A percentile compares a stretch with the other conserved stretches of the same genome.
Evolutionary conservation across 2,113 vertebrate species (phyloP).

Genomic region (Trogon melanurus): DNA sequence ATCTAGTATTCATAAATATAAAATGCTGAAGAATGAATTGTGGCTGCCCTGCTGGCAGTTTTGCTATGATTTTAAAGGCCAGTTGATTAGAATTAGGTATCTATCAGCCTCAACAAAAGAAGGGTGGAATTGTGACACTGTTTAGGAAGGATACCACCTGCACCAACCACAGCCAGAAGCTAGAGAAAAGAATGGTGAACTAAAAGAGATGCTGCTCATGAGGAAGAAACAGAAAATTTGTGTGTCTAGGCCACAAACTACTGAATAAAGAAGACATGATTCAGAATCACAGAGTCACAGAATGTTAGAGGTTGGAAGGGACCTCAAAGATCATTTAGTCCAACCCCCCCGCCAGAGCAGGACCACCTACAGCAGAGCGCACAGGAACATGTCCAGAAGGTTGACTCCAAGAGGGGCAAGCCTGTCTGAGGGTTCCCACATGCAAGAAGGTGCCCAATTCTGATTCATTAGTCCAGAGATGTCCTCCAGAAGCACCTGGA

Average conservation of each 20-base stretch:
- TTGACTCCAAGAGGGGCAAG: background rate
- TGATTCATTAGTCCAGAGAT: background rate
- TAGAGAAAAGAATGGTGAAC: background rate
- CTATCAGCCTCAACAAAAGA: background rate
- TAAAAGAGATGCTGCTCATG: background rate
- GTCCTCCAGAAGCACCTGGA: too few species aligned
- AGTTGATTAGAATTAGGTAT: background rate
- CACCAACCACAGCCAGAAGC: background rate
- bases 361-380: too few species aligned
- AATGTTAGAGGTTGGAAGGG: too few species aligned
- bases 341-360: too few species aligned
- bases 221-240: background rate
- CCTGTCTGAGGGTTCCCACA: background rate
- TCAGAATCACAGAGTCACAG: too few species aligned
- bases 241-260: background rate
- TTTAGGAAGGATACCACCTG: background rate
- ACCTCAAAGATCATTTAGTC: too few species aligned
- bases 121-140: background rate
- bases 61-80: background rate
- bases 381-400: too few species aligned
- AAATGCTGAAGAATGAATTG: background rate
- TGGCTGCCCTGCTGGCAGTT: background rate
- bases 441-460: background rate
- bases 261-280: background rate
- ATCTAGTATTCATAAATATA: background rate